Evolutionary conservation across 2,113 vertebrate species (phyloP), one percentile per base, ranked within the genome.

Genomic region (Climacteris rufus): DNA sequence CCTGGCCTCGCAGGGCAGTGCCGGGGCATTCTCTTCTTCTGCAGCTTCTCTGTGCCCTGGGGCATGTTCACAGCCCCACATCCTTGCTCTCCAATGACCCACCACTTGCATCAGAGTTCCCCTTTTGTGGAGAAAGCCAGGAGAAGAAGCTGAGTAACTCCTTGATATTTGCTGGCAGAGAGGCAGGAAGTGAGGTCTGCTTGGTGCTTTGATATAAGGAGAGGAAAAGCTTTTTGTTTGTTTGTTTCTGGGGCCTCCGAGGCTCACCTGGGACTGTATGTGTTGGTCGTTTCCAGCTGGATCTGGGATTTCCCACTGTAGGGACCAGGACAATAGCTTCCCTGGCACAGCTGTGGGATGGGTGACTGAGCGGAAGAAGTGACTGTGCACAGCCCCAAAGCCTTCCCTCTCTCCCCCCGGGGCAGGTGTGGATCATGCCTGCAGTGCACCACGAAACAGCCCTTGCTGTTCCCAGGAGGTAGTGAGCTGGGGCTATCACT

Each of bases 381-480:
- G 64, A 40, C 66, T 27, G 35, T 0, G 1, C 70, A 22, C 40
- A 65, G 31, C 19, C 30, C 54, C 40, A 13, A 24, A 39, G 11
- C 25, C 53, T 83, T 68, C 54, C 56, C 33, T 83, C 54, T 56
- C 6, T 28, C 2, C 0, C 21, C 22, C 0, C 0, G 8, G 30
- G 31, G 4, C 0, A 1, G 30, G 61, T 56, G 74, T 22, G 47
- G 87, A 87, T 71, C 5, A 0, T n/a, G 69, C 44, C 72, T 16
- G 56, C 35, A 24, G 8, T 5, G 2, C 14, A 28, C 39, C 39
- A 31, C 0, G 0, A 20, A 8, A 19, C 50, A 50, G 59, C 53
- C 60, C 37, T 74, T 47, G 83, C 44, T 24, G 33, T 44, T 86
- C 50, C 59, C 0, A 2, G 40, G 28, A 80, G 53, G 9, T 8